A percentile compares a stretch with the other conserved stretches of the same genome.
These are phyloP conservation scores for Poeciliopsis paucimaculata DNA, from an alignment of 2,797 vertebrate species.

Conservation along the genomic window DNA sequence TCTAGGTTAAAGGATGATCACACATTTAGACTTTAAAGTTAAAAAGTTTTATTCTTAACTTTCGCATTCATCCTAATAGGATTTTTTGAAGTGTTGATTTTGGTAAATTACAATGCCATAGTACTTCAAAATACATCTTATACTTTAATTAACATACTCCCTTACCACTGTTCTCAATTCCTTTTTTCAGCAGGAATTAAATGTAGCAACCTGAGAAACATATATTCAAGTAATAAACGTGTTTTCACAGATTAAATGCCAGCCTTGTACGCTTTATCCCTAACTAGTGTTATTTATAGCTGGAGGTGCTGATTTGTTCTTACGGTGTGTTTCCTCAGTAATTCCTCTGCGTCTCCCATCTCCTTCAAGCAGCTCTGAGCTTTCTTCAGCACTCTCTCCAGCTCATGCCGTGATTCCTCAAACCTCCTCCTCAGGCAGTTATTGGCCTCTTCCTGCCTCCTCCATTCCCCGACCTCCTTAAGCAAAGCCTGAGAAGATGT, in stretches of 20 bases:
- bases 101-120: background rate
- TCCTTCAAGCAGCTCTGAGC: conserved; percentile 89
- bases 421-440: conserved; percentile 95
- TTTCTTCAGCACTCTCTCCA: conserved; percentile 91
- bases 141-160: background rate
- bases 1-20: background rate
- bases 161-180: background rate
- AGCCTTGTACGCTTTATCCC: background rate
- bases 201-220: background rate
- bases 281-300: conserved; percentile 6
- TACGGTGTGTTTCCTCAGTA: conserved; percentile 92
- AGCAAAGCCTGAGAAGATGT: conserved; percentile 85
- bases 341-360: conserved; percentile 90
- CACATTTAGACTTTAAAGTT: background rate
- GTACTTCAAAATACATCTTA: background rate
- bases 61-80: background rate
- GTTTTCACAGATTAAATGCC: background rate
- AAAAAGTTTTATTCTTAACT: background rate
- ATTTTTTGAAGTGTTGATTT: background rate
- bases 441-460: conserved; percentile 91
- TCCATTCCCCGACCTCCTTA: conserved; percentile 93
- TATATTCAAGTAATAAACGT: background rate
- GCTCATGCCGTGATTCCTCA: conserved; percentile 92
- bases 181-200: background rate
- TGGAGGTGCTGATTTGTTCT: conserved; percentile 37